phyloP scores from a whole-genome alignment of 2,888 invertebrate genomes.

The Tridacna crocea region DNA sequence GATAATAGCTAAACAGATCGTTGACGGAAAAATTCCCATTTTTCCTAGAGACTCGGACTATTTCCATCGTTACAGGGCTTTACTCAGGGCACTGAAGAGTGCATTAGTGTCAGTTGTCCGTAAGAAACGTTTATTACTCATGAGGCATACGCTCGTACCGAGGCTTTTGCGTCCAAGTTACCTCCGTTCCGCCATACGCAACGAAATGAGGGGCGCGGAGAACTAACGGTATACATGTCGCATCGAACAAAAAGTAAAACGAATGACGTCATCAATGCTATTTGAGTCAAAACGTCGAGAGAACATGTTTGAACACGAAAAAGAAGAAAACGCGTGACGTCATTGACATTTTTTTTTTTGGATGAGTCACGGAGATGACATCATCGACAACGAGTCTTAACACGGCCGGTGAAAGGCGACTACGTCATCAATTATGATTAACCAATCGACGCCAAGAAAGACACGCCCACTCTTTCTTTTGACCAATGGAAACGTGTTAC shows the following conservation, averaged over 20 bases:
- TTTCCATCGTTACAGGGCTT: slow-evolving; percentile 1
- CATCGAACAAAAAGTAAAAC: neutral
- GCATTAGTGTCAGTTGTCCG: neutral
- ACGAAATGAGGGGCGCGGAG: neutral
- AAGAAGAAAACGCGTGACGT: too few relatives aligned
- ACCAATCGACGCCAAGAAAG: neutral
- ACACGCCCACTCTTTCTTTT: neutral
- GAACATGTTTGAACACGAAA: too few relatives aligned
- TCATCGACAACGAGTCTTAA: too few relatives aligned
- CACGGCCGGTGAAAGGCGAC: neutral
- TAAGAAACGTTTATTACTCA: slow-evolving; percentile 1
- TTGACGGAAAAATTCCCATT: slow-evolving; percentile 4
- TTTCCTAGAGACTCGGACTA: slow-evolving; percentile 8
- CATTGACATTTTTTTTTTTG: too few relatives aligned
- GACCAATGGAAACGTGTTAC: neutral
- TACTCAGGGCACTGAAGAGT: slow-evolving; percentile 1
- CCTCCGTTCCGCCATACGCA: slow-evolving; percentile 7
- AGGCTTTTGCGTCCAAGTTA: neutral
- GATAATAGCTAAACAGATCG: neutral
- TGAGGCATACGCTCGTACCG: neutral
- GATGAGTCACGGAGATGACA: too few relatives aligned
- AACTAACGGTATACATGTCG: neutral
- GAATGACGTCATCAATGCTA: too few relatives aligned
- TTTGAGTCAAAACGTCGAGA: too few relatives aligned
- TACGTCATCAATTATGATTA: neutral